phyloP scores from a whole-genome alignment of 2,113 vertebrate genomes.

The Elephas maximus region DNA sequence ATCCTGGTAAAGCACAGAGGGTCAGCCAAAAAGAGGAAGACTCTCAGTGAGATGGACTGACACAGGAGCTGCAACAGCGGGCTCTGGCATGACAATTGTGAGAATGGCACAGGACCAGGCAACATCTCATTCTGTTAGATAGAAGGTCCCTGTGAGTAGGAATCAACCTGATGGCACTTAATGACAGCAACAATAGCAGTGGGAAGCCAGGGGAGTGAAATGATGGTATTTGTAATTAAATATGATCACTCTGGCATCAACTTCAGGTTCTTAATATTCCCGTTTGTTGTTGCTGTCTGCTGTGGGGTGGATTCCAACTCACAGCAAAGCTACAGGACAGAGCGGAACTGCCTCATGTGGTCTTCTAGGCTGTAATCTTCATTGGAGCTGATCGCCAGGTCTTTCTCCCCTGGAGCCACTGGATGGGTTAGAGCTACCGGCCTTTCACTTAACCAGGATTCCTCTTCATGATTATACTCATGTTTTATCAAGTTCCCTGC shows the following conservation, averaged over 20 bases:
- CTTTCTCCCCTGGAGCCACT: too few relatives aligned
- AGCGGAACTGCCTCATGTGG: background rate
- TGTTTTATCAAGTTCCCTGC: background rate
- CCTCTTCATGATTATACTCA: background rate
- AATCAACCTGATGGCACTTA: background rate
- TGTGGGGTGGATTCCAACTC: background rate
- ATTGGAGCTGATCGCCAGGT: too few relatives aligned
- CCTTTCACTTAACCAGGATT: too few relatives aligned
- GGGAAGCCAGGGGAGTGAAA: background rate
- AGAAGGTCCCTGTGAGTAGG: background rate
- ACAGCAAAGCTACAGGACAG: background rate
- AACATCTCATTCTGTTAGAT: too few relatives aligned
- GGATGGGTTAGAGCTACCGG: too few relatives aligned
- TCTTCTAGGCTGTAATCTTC: too few relatives aligned
- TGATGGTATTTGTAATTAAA: accelerated
- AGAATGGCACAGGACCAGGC: too few relatives aligned
- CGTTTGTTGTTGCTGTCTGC: background rate
- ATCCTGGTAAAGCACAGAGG: background rate
- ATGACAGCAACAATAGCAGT: background rate
- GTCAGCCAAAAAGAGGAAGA: too few relatives aligned
- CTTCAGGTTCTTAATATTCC: background rate
- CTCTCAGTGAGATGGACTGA: too few relatives aligned
- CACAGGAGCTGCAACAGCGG: too few relatives aligned
- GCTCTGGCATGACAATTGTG: too few relatives aligned
- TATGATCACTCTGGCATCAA: background rate